Evolutionary conservation across 1,140 invertebrate genomes (phyloP), one percentile per base, ranked within the genome.

Genomic region (Zaprionus capensis): DNA sequence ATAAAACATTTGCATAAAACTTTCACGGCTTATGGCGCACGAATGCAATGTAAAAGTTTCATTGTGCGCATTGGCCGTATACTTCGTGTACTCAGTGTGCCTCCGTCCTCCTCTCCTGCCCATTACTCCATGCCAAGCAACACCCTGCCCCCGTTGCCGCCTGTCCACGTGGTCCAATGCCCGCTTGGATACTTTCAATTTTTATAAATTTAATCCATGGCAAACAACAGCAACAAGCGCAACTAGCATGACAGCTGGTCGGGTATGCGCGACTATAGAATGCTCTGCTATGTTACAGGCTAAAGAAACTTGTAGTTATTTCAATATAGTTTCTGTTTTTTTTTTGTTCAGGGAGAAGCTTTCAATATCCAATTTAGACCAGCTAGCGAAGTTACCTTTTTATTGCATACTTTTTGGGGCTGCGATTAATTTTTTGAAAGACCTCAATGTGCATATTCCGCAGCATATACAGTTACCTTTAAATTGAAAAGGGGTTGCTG

Each of bases 1-100:
- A 79, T 76, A 68, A 73, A 76, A 69, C 71, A 80, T 80, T 80
- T 80, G 71, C 78, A 80, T 80, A 80, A 80, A 80, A 80, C 78
- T 80, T 80, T 80, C 74, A 80, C 76, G 75, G 75, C 75, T 80
- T 80, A 73, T 78, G 57, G 70, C 74, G 75, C 78, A 73, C 74
- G 69, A 71, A 78, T 78, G 72, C 76, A 78, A 66, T 75, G 72
- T 51, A 75, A 78, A 78, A 79, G 51, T 79, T 79, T 76, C 73
- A 71, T 79, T 79, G 59, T 64, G 59, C 59, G 53, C 72, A 74
- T n/a, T 73, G 66, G 71, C 71, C 57, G 28, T 71, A 71, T 36
- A 51, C 64, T 62, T 62, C 49, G 56, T 56, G 38, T 31, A 56
- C 66, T 56, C 71, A 46, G 6, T 70, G 49, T 56, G 26, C 20